Evolutionary conservation across 2,113 vertebrate genomes (phyloP), one percentile per base, ranked within the genome.

Genomic region (Grallaria varia): DNA sequence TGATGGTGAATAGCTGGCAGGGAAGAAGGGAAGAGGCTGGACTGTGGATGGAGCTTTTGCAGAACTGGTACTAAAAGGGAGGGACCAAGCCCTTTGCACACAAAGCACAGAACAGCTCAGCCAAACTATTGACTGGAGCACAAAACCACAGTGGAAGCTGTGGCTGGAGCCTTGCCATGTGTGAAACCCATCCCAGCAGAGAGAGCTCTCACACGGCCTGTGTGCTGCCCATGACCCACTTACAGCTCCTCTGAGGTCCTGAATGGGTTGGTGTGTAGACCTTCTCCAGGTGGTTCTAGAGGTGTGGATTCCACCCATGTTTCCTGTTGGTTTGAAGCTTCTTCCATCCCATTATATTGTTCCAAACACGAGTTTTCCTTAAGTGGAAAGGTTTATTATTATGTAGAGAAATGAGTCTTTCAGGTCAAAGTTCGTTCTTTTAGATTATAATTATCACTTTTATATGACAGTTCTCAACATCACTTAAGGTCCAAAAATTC

Each of bases 141-240:
- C 49, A 64, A 42, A 94, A 5, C 7, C 22, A 24, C 2, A 0
- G 0, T n/a, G 64, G 39, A 55, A 15, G 16, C 10, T 35, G 4
- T 45, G 53, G 53, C 44, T 87, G 37, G 8, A 71, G 9, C 8
- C 12, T 58, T 4, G 4, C 14, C n/a, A 2, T 5, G 45, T 56
- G 45, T 47, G 75, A 74, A 74, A 52, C 27, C 7, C 77, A 49
- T 35, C 67, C 45, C 33, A 37, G 9, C 11, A 28, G 35, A 7
- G 14, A 62, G 67, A 59, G 25, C 53, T 24, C 42, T 27, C 33
- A 25, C 0, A 1, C n/a, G 40, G 9, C 19, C 35, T 25, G 5
- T 14, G 37, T 4, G 1, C 4, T 23, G 30, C 31, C 58, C 6
- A 11, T 0, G 4, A 8, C 47, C 15, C 17, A 4, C 24, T 52